phyloP scores from a whole-genome alignment of 2,797 vertebrate species.

The Micropoecilia bifurca region DNA sequence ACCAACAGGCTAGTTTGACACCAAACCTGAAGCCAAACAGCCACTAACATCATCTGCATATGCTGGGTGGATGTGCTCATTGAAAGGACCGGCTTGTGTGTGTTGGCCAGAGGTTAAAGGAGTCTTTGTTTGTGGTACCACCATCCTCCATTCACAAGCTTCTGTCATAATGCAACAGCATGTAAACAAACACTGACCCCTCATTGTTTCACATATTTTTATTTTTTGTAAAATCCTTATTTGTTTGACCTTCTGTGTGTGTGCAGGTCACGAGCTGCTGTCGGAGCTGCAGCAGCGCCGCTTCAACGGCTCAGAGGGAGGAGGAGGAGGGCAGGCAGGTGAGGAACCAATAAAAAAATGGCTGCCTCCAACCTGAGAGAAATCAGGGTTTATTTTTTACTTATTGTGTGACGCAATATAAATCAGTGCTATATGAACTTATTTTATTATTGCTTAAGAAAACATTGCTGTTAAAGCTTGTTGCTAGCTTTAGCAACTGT shows the following conservation, averaged over 20 bases:
- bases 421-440: neutral
- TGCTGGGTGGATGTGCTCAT: slow-evolving; percentile 15
- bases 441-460: neutral
- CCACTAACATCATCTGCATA: slow-evolving; percentile 10
- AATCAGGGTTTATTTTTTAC: neutral
- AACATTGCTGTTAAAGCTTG: neutral
- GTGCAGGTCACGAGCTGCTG: slow-evolving; percentile 91
- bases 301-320: slow-evolving; percentile 92
- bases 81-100: slow-evolving; percentile 33
- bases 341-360: slow-evolving; percentile 42
- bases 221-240: slow-evolving; percentile 14
- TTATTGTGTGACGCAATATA: neutral
- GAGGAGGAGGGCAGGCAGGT: slow-evolving; percentile 74
- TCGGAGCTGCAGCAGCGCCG: slow-evolving; percentile 96
- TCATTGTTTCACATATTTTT: slow-evolving; percentile 43
- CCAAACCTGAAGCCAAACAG: neutral
- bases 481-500: neutral
- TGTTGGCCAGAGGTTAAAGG: slow-evolving; percentile 52
- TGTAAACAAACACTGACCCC: slow-evolving; percentile 41
- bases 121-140: slow-evolving; percentile 61
- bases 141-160: slow-evolving; percentile 53
- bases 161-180: slow-evolving; percentile 40
- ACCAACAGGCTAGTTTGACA: neutral
- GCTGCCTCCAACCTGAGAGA: neutral
- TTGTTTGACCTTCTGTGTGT: neutral